Conservation (phyloP, 2,888 invertebrate species). For the Pyrgus malvae region DNA sequence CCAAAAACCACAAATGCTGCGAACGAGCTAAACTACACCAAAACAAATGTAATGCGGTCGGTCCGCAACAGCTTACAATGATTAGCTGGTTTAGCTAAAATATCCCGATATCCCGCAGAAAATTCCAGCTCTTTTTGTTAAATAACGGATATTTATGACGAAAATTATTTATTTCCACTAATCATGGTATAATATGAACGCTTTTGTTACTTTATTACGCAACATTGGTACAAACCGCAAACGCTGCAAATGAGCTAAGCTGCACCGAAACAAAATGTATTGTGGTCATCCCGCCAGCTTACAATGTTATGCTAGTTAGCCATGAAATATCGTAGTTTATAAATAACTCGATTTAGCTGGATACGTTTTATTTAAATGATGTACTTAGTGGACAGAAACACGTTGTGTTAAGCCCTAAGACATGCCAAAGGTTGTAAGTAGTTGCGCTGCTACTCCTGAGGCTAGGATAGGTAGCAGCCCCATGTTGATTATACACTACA, state of each 20-base stretch:
- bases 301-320: slow-evolving; percentile 17
- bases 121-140: not conserved
- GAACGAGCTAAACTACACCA: slow-evolving; percentile 23
- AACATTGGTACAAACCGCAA: slow-evolving; percentile 19
- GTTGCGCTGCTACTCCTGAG: too few species aligned
- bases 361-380: too few species aligned
- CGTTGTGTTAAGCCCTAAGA: too few species aligned
- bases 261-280: slow-evolving; percentile 20
- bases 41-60: slow-evolving; percentile 24
- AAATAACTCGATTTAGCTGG: slow-evolving; percentile 2
- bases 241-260: slow-evolving; percentile 21
- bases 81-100: slow-evolving; percentile 17
- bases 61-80: slow-evolving; percentile 19
- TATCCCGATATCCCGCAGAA: slow-evolving; percentile 5
- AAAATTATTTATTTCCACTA: not conserved
- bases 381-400: too few species aligned
- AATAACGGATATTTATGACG: not conserved
- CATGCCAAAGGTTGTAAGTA: too few species aligned
- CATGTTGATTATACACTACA: too few species aligned
- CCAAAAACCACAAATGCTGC: slow-evolving; percentile 18
- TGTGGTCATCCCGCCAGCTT: slow-evolving; percentile 19
- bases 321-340: slow-evolving; percentile 11
- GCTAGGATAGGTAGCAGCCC: too few species aligned
- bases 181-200: not conserved
- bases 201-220: slow-evolving; percentile 10